phyloP scores from a whole-genome alignment of 2,888 invertebrate genomes.

The Drymonia ruficornis region DNA sequence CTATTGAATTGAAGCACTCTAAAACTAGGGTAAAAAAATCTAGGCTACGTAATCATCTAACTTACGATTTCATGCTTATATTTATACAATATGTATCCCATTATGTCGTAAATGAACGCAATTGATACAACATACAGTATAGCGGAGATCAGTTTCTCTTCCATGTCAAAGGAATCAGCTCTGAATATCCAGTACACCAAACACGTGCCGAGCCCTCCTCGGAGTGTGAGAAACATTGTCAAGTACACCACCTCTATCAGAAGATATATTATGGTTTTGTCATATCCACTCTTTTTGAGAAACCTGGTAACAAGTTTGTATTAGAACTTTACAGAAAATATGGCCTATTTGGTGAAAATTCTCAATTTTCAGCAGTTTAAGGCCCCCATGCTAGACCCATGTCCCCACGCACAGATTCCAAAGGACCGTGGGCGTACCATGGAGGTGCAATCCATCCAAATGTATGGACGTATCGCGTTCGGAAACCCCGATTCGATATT shows the following conservation, averaged over 20 bases:
- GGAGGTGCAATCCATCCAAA: no score
- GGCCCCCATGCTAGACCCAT: no score
- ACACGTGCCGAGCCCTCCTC: slow-evolving; percentile 82
- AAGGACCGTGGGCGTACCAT: no score
- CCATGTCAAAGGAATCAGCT: slow-evolving; percentile 67
- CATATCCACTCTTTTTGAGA: slow-evolving; percentile 77
- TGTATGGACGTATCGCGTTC: no score
- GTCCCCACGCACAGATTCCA: no score
- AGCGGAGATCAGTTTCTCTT: slow-evolving; percentile 66
- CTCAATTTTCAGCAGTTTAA: no score
- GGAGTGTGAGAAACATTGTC: slow-evolving; percentile 71
- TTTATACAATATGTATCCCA: slow-evolving; percentile 68
- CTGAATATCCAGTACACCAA: slow-evolving; percentile 68
- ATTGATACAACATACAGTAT: slow-evolving; percentile 73
- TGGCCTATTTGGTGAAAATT: no score
- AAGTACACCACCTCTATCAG: slow-evolving; percentile 81
- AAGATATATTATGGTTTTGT: slow-evolving; percentile 67
- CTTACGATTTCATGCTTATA: slow-evolving; percentile 68
- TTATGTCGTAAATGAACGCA: slow-evolving; percentile 72
- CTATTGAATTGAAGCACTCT: no score
- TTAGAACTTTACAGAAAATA: not conserved
- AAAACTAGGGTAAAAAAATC: no score
- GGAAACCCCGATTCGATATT: no score
- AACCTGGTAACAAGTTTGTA: slow-evolving; percentile 62
- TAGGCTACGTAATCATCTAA: no score